Evolutionary conservation across 2,888 invertebrate species (phyloP).

Genomic region (Melitaea athalia): DNA sequence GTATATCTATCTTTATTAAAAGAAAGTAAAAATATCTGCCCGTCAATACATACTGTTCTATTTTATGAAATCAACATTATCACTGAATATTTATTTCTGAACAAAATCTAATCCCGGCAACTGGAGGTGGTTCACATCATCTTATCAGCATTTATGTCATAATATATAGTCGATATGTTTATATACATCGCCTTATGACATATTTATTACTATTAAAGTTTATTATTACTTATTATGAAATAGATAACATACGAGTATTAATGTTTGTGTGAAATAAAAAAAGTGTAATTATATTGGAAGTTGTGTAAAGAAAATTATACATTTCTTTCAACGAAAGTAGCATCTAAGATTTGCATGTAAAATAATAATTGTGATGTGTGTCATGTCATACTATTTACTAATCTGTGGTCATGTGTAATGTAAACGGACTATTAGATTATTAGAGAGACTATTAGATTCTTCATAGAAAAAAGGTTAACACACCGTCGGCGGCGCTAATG

Average conservation of each 20-base stretch:
- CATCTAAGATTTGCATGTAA: too few species aligned
- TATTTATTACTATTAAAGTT: too few species aligned
- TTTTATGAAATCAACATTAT: slow-evolving; percentile 32
- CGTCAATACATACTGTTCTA: slow-evolving; percentile 12
- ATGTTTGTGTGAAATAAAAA: too few species aligned
- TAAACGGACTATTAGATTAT: slow-evolving; percentile 10
- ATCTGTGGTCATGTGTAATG: too few species aligned
- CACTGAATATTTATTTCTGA: slow-evolving; percentile 27
- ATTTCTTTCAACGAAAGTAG: too few species aligned
- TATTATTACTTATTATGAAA: too few species aligned
- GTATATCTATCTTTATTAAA: too few species aligned
- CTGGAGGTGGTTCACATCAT: slow-evolving; percentile 1
- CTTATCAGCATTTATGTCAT: background rate
- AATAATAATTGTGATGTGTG: background rate
- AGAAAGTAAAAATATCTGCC: too few species aligned
- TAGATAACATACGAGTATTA: too few species aligned
- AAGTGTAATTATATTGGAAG: too few species aligned
- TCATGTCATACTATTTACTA: too few species aligned
- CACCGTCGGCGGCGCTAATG: slow-evolving; percentile 48
- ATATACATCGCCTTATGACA: background rate
- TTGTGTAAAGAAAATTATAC: too few species aligned
- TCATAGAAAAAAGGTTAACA: slow-evolving; percentile 67
- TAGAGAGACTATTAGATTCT: background rate
- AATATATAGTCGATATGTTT: background rate
- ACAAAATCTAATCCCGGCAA: slow-evolving; percentile 9